phyloP scores from a whole-genome alignment of 1,140 invertebrate species.

The Hylaeus volcanicus region DNA sequence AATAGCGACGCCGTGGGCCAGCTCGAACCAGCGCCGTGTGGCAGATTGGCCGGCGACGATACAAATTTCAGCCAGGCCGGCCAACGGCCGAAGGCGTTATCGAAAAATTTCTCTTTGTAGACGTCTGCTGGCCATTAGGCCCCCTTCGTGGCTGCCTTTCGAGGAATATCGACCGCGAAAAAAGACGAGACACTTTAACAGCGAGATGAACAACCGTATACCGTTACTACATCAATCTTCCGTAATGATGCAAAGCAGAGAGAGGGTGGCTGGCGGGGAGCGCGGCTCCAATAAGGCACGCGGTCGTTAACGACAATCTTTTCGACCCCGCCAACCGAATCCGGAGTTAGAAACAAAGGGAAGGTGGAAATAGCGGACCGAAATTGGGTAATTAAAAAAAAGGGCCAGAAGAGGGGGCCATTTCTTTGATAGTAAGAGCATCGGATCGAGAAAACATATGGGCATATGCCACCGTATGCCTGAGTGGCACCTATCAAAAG shows the following conservation, averaged over 20 bases:
- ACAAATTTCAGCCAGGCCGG: conserved; percentile 15
- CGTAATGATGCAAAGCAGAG: conserved; percentile 51
- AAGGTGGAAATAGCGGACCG: neutral
- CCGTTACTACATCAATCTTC: conserved; percentile 53
- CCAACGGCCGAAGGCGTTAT: conserved; percentile 12
- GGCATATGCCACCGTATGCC: too few relatives aligned
- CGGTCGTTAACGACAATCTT: conserved; percentile 29
- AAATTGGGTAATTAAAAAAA: neutral
- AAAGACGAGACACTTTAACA: conserved; percentile 48
- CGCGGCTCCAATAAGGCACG: neutral
- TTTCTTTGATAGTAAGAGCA: too few relatives aligned
- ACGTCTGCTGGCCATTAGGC: conserved; percentile 20
- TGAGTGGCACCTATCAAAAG: too few relatives aligned
- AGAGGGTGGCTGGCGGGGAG: conserved; percentile 1
- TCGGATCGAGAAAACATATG: too few relatives aligned
- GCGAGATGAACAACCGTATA: conserved; percentile 43
- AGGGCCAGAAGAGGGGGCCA: too few relatives aligned
- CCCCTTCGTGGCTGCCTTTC: conserved; percentile 18
- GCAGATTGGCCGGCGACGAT: conserved; percentile 17
- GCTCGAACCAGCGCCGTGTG: neutral
- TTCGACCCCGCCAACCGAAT: neutral
- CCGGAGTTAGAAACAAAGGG: neutral
- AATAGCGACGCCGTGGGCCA: neutral
- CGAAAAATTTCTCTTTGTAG: conserved; percentile 45
- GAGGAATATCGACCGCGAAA: conserved; percentile 43